Percentiles rank a stretch among this genome's conserved stretches.
Conservation (phyloP, 2,888 invertebrate genomes). For the Cerceris ruficornis region DNA sequence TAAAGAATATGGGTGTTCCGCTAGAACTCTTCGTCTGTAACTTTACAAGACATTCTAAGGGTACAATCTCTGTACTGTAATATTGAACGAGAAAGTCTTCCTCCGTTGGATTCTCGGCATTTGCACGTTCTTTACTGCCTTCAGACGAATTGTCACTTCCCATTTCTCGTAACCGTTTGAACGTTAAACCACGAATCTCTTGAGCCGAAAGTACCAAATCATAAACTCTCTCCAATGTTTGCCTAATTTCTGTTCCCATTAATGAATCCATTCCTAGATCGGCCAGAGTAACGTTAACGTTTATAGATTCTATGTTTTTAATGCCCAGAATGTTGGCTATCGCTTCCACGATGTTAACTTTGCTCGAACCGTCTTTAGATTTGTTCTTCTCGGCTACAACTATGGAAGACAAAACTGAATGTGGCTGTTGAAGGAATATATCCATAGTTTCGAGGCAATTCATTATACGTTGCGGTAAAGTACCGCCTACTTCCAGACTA, state of each 20-base stretch:
- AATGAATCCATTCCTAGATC: slow-evolving; percentile 99
- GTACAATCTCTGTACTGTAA: slow-evolving; percentile 87
- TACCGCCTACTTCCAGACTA: slow-evolving; percentile 96
- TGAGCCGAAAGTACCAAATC: slow-evolving; percentile 95
- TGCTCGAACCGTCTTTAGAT: slow-evolving; percentile 83
- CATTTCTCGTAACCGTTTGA: slow-evolving; percentile 88
- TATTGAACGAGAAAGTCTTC: slow-evolving; percentile 80
- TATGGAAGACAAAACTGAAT: slow-evolving; percentile 91
- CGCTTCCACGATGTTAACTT: slow-evolving; percentile 88
- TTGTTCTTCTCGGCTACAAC: slow-evolving; percentile 94
- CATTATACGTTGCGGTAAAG: slow-evolving; percentile 96
- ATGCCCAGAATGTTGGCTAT: slow-evolving; percentile 95
- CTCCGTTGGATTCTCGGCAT: slow-evolving; percentile 28
- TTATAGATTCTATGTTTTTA: slow-evolving; percentile 91
- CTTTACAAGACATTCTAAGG: slow-evolving; percentile 87
- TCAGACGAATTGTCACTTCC: slow-evolving; percentile 57
- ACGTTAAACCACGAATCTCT: slow-evolving; percentile 93
- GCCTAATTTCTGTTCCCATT: slow-evolving; percentile 99
- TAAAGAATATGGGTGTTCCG: slow-evolving; percentile 85
- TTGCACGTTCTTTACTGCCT: slow-evolving; percentile 74
- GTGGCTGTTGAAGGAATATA: slow-evolving; percentile 93
- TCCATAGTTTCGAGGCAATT: slow-evolving; percentile 96
- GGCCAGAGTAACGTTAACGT: slow-evolving; percentile 90
- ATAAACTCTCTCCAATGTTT: slow-evolving; percentile 95
- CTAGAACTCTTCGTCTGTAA: slow-evolving; percentile 84